Evolutionary conservation across 2,888 invertebrate genomes (phyloP).

Genomic region (Dermolepida albohirtum): DNA sequence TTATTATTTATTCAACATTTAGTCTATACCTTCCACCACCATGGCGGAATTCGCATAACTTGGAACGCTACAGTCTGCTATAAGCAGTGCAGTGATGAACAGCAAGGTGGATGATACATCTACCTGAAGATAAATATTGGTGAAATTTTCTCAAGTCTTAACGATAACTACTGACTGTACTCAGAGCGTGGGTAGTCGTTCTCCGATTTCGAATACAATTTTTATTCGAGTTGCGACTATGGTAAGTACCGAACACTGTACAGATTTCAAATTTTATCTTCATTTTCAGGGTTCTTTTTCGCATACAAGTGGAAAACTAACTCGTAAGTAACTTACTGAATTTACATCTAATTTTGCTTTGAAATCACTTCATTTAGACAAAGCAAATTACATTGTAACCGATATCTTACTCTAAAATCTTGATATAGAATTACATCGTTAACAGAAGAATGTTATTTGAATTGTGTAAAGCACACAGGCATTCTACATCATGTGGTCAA

Average conservation of each 20-base stretch:
- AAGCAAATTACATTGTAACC: constrained; percentile 4
- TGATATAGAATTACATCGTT: background rate
- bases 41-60: constrained; percentile 35
- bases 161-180: background rate
- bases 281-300: too few species aligned
- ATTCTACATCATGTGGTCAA: background rate
- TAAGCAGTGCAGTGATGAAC: constrained; percentile 18
- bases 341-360: constrained; percentile 11
- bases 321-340: background rate
- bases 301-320: too few species aligned
- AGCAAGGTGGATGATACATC: constrained; percentile 16
- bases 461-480: background rate
- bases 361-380: constrained; percentile 25
- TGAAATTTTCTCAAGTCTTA: constrained; percentile 9
- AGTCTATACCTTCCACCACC: constrained; percentile 43
- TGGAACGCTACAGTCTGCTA: constrained; percentile 37
- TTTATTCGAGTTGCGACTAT: too few species aligned
- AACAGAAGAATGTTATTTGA: background rate
- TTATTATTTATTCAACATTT: constrained; percentile 51
- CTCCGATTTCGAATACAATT: too few species aligned
- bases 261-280: too few species aligned
- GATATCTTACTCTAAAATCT: background rate
- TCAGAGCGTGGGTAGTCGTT: background rate
- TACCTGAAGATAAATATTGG: constrained; percentile 14
- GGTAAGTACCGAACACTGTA: too few species aligned